These are phyloP conservation scores for Nasonovia ribisnigri DNA, from an alignment of 2,888 invertebrate species.

Conservation along the genomic window DNA sequence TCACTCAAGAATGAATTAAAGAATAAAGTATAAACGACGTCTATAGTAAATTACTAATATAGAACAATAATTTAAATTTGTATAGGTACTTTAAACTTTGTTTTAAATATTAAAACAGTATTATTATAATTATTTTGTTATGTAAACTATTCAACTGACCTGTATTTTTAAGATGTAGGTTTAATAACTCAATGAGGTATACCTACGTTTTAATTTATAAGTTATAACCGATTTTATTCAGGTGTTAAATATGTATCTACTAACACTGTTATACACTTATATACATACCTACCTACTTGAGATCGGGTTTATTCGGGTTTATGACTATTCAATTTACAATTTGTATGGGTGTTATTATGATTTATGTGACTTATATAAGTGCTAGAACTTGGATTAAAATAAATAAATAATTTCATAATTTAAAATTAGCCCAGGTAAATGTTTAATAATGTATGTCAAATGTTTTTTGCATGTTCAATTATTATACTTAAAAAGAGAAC, in stretches of 20 bases:
- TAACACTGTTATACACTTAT: background rate
- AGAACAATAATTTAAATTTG: background rate
- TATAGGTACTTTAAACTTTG: background rate
- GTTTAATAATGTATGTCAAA: background rate
- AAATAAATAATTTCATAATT: background rate
- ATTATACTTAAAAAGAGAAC: background rate
- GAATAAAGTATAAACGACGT: no score
- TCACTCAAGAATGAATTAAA: background rate
- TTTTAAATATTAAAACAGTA: background rate
- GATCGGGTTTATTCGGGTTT: background rate
- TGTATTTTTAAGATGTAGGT: background rate
- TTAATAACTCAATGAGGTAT: background rate
- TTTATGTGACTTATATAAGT: background rate
- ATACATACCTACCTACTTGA: background rate
- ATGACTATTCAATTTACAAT: background rate
- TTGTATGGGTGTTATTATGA: background rate
- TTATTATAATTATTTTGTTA: background rate
- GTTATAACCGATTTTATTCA: background rate
- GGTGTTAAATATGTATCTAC: background rate
- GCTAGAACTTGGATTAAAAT: background rate
- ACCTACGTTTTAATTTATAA: background rate
- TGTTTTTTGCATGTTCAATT: background rate
- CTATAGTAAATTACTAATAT: background rate
- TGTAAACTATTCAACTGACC: no score
- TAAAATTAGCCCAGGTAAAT: background rate